Percentiles rank a stretch among this genome's conserved stretches.
These are phyloP conservation scores for Chaetorhynchus papuensis DNA, from an alignment of 2,113 vertebrate species.

Conservation along the genomic window DNA sequence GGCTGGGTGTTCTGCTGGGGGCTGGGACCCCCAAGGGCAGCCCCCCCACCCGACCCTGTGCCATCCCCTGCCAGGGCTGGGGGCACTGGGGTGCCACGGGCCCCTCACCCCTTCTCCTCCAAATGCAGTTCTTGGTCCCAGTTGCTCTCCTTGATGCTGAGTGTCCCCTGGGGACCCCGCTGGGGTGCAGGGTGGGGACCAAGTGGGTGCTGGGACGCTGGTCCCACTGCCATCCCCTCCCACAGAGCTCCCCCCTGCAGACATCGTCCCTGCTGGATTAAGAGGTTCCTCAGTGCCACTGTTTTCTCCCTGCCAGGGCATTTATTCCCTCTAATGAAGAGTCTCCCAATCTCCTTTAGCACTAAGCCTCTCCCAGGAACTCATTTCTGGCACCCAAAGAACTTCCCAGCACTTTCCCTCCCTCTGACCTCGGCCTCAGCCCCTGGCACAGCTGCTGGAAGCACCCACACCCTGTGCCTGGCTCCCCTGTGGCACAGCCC, in stretches of 20 bases:
- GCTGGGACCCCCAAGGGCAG: background rate
- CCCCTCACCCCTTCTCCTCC: background rate
- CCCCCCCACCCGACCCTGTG: rapidly evolving
- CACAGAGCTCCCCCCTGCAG: background rate
- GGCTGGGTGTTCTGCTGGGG: background rate
- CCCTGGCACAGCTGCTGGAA: rapidly evolving
- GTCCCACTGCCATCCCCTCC: rapidly evolving
- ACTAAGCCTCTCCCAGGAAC: background rate
- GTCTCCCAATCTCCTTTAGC: background rate
- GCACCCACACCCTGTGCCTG: rapidly evolving
- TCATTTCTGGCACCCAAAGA: background rate
- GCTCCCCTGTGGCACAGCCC: background rate
- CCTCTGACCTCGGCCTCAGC: rapidly evolving
- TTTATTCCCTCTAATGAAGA: background rate
- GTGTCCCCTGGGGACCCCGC: background rate
- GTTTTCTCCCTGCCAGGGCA: background rate
- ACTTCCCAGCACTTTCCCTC: background rate
- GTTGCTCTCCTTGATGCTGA: rapidly evolving
- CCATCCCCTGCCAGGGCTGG: background rate
- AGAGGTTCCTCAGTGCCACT: background rate
- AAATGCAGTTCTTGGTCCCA: background rate
- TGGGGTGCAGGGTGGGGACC: background rate
- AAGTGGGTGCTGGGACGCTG: rapidly evolving
- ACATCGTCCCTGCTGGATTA: rapidly evolving
- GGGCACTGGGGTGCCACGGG: rapidly evolving